Percentiles rank a stretch among this genome's conserved stretches.
Conservation (phyloP, 1,140 invertebrate genomes). For the Capitella teleta region DNA sequence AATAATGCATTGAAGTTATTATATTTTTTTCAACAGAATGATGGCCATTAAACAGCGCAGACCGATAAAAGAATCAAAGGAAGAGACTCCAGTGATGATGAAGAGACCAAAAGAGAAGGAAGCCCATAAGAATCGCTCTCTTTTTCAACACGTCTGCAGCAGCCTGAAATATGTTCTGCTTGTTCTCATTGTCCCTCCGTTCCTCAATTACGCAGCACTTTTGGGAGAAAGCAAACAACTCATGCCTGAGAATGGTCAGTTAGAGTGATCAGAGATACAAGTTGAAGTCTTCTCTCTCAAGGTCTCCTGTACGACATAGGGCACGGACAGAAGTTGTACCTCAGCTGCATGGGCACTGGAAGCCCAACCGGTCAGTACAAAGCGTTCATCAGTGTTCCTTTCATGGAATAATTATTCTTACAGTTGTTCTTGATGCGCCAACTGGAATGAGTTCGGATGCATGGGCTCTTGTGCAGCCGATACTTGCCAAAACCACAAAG, state of each 20-base stretch:
- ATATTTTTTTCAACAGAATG: too few species aligned
- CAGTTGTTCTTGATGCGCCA: conserved; percentile 38
- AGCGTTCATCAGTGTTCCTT: too few species aligned
- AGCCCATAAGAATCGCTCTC: too few species aligned
- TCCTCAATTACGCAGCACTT: neutral
- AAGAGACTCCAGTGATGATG: too few species aligned
- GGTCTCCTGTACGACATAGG: conserved; percentile 2
- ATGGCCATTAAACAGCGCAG: too few species aligned
- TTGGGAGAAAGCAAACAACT: neutral
- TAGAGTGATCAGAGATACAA: too few species aligned
- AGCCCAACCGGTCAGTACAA: conserved; percentile 3
- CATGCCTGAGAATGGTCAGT: too few species aligned
- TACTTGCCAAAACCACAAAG: conserved; percentile 24
- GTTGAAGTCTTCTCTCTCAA: conserved; percentile 1
- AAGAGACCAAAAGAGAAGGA: too few species aligned
- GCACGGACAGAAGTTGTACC: neutral
- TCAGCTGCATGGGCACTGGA: neutral
- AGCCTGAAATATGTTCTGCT: neutral
- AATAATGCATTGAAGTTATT: too few species aligned
- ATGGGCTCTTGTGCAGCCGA: conserved; percentile 26
- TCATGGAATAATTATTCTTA: too few species aligned
- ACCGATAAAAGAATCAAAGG: too few species aligned
- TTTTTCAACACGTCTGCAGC: too few species aligned
- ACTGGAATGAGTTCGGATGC: conserved; percentile 39
- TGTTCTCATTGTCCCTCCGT: neutral